Conservation (phyloP, 37 sponge, comb jelly and placozoan genomes). For the Tethya wilhelma region DNA sequence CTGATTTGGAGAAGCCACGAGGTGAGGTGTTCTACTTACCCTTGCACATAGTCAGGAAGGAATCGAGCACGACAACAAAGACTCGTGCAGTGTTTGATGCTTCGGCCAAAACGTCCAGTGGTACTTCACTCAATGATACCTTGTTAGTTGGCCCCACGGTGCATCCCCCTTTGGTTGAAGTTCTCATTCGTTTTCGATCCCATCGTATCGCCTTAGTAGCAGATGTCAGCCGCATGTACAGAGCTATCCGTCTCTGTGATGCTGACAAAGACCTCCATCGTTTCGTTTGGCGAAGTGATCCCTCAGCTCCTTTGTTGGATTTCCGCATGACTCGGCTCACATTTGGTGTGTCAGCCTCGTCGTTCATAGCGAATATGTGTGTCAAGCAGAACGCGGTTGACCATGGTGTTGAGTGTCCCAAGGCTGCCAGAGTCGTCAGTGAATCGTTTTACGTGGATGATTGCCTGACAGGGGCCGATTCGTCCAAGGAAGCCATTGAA, state of each 20-base stretch:
- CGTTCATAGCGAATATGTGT: constrained; percentile 53
- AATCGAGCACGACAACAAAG: constrained; percentile 56
- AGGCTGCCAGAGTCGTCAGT: not conserved
- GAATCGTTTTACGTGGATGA: constrained; percentile 45
- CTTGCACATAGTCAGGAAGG: constrained; percentile 40
- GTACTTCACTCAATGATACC: constrained; percentile 36
- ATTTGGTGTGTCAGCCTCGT: constrained; percentile 57
- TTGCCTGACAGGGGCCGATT: constrained; percentile 38
- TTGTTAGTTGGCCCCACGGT: constrained; percentile 48
- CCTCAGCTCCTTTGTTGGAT: constrained; percentile 13
- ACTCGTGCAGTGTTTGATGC: constrained; percentile 45
- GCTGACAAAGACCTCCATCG: constrained; percentile 38
- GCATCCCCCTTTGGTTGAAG: constrained; percentile 35
- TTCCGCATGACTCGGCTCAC: constrained; percentile 55
- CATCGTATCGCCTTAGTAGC: constrained; percentile 40
- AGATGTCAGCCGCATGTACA: constrained; percentile 47
- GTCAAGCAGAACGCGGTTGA: constrained; percentile 51
- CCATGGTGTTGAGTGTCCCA: not conserved
- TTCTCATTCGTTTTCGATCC: constrained; percentile 25
- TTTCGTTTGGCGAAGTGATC: constrained; percentile 41
- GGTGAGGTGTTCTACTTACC: constrained; percentile 39
- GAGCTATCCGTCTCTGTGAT: constrained; percentile 17
- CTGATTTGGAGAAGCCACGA: constrained; percentile 52
- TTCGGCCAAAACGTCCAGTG: constrained; percentile 29
- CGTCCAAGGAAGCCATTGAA: constrained; percentile 13